Evolutionary conservation across 2,888 invertebrate species (phyloP).

Genomic region (Dugesia japonica): DNA sequence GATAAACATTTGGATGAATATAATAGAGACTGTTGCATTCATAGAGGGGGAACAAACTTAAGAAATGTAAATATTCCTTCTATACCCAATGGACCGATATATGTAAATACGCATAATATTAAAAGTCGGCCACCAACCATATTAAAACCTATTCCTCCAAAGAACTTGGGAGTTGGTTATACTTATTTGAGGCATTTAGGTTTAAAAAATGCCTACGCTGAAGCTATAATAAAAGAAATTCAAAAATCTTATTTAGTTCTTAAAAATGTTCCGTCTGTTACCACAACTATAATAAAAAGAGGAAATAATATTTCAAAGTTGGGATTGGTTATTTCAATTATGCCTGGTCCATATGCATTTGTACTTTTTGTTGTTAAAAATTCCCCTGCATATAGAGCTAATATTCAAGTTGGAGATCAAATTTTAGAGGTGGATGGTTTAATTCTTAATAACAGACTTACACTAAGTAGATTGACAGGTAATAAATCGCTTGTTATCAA

Average conservation of each 20-base stretch:
- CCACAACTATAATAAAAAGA: not conserved
- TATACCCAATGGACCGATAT: not conserved
- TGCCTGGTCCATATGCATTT: not conserved
- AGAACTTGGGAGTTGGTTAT: not conserved
- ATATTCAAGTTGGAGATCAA: slow-evolving; percentile 8
- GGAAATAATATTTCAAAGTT: not conserved
- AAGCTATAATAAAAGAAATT: slow-evolving; percentile 1
- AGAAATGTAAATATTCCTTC: not conserved
- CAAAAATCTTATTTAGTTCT: slow-evolving; percentile 10
- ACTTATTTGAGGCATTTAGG: not conserved
- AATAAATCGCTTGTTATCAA: not conserved
- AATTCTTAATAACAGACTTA: slow-evolving; percentile 4
- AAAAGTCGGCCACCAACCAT: not conserved
- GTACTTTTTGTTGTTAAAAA: not conserved
- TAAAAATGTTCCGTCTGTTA: not conserved
- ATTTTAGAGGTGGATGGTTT: not conserved
- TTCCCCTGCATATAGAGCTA: not conserved
- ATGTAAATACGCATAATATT: not conserved
- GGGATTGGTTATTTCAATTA: not conserved
- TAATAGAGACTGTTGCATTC: slow-evolving; percentile 4
- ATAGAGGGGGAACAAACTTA: not conserved
- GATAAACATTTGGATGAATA: not conserved
- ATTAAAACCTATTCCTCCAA: not conserved
- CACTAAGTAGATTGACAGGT: not conserved
- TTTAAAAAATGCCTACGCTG: not conserved